Evolutionary conservation across 2,797 vertebrate genomes (phyloP).

Genomic region (Melanotaenia trifasciata): DNA sequence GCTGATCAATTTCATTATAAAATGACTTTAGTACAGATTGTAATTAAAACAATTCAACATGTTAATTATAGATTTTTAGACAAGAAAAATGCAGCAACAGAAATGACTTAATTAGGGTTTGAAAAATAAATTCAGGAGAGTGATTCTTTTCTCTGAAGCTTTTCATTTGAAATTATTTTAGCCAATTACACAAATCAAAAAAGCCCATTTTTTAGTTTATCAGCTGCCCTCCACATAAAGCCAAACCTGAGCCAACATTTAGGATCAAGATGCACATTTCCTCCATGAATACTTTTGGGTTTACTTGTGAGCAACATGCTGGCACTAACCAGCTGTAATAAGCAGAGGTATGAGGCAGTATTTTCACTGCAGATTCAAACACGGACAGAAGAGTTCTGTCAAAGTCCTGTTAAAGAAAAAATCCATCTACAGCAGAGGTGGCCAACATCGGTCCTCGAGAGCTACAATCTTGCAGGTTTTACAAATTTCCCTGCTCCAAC

Average conservation of each 20-base stretch:
- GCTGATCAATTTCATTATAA: neutral
- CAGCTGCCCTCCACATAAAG: slow-evolving; percentile 30
- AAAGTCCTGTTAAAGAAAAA: neutral
- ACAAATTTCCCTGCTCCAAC: too few relatives aligned
- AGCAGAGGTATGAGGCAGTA: neutral
- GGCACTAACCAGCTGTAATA: neutral
- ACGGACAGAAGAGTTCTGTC: neutral
- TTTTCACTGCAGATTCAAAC: neutral
- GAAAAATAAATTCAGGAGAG: slow-evolving; percentile 1
- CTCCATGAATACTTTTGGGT: neutral
- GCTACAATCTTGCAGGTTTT: too few relatives aligned
- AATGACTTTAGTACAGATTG: slow-evolving; percentile 31
- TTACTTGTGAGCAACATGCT: neutral
- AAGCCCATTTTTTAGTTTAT: slow-evolving; percentile 4
- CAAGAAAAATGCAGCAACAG: slow-evolving; percentile 4
- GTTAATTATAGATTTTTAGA: slow-evolving; percentile 38
- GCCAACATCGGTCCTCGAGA: too few relatives aligned
- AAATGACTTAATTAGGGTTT: neutral
- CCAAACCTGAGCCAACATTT: neutral
- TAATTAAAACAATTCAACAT: slow-evolving; percentile 7
- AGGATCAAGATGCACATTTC: too few relatives aligned
- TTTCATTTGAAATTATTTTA: neutral
- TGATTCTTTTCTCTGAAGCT: neutral
- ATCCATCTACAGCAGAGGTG: neutral
- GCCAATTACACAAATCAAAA: slow-evolving; percentile 1